These are phyloP conservation scores for Chlorodrepanis virens DNA, from an alignment of 2,113 vertebrate species.

Conservation along the genomic window DNA sequence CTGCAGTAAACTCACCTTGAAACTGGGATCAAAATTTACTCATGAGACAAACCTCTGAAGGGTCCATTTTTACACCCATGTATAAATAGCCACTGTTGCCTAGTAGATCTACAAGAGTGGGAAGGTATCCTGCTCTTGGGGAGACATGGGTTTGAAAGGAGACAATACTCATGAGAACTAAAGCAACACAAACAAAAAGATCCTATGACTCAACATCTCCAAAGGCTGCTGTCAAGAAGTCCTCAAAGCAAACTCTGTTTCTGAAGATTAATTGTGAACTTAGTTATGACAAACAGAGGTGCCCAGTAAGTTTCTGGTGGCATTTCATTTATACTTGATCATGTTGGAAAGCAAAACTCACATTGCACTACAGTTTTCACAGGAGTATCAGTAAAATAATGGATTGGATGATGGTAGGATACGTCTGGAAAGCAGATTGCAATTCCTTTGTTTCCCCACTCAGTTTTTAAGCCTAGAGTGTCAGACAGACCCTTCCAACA, in stretches of 20 bases:
- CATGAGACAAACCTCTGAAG: slow-evolving; percentile 63
- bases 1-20: slow-evolving; percentile 77
- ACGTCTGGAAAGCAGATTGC: not conserved
- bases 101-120: not conserved
- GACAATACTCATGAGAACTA: not conserved
- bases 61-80: slow-evolving; percentile 23
- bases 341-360: not conserved
- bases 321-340: not conserved
- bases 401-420: not conserved
- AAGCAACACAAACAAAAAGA: not conserved
- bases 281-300: not conserved
- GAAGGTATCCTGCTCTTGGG: not conserved
- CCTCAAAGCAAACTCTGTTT: not conserved
- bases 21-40: slow-evolving; percentile 72
- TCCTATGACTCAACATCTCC: not conserved
- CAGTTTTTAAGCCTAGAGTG: not conserved
- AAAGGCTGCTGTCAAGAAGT: not conserved
- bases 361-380: not conserved
- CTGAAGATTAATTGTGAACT: not conserved
- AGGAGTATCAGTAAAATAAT: not conserved
- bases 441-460: not conserved
- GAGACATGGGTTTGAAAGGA: not conserved
- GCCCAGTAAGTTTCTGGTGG: not conserved
- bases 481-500: not conserved
- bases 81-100: slow-evolving; percentile 11